A percentile compares a stretch with the other conserved stretches of the same genome.
Conservation (phyloP, 2,113 vertebrate genomes). For the Willisornis vidua region DNA sequence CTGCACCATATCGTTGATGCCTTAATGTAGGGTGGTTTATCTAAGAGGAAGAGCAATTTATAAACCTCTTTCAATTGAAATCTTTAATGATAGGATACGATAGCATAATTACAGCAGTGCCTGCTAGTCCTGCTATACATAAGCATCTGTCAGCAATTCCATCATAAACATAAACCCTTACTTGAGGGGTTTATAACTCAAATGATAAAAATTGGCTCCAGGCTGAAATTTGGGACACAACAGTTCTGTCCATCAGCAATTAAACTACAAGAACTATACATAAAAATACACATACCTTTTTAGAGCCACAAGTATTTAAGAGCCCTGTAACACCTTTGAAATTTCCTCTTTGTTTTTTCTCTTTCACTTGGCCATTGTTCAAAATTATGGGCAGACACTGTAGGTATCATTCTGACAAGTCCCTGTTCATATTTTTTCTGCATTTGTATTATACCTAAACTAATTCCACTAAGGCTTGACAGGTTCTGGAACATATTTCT, state of each 20-base stretch:
- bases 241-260: slow-evolving; percentile 52
- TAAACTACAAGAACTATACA: neutral
- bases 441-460: neutral
- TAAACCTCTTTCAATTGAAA: slow-evolving; percentile 96
- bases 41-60: slow-evolving; percentile 89
- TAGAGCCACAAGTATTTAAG: neutral
- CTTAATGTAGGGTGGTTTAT: slow-evolving; percentile 87
- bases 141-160: slow-evolving; percentile 67
- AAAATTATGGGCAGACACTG: neutral
- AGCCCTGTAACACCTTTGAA: neutral
- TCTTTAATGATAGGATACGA: slow-evolving; percentile 90
- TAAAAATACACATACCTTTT: neutral
- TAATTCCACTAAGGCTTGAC: neutral
- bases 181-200: slow-evolving; percentile 59
- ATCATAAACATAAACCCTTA: slow-evolving; percentile 61
- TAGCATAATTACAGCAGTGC: slow-evolving; percentile 76
- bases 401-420: neutral
- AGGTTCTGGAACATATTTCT: neutral
- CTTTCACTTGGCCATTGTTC: neutral
- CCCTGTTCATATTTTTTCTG: neutral
- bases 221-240: slow-evolving; percentile 58
- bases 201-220: slow-evolving; percentile 55
- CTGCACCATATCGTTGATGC: slow-evolving; percentile 85
- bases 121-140: slow-evolving; percentile 64
- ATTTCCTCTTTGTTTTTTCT: neutral